Base-by-base conservation (phyloP, 1,140 invertebrate species). In the Mercenaria mercenaria region DNA sequence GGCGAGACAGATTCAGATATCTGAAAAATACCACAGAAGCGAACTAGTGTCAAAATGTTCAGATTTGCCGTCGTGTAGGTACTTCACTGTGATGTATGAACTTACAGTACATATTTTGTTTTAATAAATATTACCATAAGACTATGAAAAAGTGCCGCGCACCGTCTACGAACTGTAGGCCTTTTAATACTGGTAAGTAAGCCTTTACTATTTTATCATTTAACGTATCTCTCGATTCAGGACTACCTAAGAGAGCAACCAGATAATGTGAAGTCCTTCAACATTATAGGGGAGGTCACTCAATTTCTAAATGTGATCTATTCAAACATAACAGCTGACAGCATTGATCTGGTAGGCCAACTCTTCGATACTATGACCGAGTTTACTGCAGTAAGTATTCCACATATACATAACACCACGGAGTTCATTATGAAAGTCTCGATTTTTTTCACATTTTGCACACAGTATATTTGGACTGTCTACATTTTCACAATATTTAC, bases 221-320 rank as follows among this genome's bases (percentile, higher is more conserved):
- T 64, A 10, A 20, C 59, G 15, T 64, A 64, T 29, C 26, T 64
- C 29, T 64, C 4, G 18, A 69, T 91, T 0, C 76, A 96, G 95
- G 93, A 95, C 86, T 96, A 96, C 81, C 93, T 96, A 15, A 88
- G 96, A 77, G 95, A 96, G 87, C 96, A 96, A 84, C 96, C 96
- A 15, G 96, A 96, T 91, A 96, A 96, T 84, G 95, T 96, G 29
- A 96, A 96, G 89, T 96, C 96, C 10, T 95, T 96, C 82, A 95
- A 96, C 91, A 95, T 96, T 52, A 95, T 96, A 4, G 95, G 93
- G 20, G 95, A 96, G 83, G 95, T 95, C 47, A 94, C 94, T 0
- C 91, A 94, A 82, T 96, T 96, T 89, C 90, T 96, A 13, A 95
- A 95, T 74, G 94, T 95, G 18, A 93, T 96, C 26, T 96, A 96